Evolutionary conservation across 2,113 vertebrate genomes (phyloP), one percentile per base, ranked within the genome.

Genomic region (Phyllostomus hastatus): DNA sequence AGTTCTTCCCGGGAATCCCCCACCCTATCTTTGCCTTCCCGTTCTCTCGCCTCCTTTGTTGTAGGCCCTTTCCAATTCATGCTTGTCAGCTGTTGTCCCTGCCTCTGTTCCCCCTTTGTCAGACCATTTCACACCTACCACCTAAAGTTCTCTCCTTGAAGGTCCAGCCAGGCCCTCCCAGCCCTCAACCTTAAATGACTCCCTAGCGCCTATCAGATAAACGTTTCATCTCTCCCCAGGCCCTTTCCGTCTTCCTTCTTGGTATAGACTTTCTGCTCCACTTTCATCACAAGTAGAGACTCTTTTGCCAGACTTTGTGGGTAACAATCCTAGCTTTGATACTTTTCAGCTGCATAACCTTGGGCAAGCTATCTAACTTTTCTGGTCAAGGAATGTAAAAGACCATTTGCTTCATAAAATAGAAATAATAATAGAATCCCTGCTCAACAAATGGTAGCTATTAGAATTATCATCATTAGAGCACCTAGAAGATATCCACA

Each of bases 81-180:
- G 87, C 89, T 98, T 98, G 96, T 96, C 89, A 26, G 3, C 46
- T 67, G 33, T 20, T 76, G 59, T 33, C 64, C 33, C 24, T 83
- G 61, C 41, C 78, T 78, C 38, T 22, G 10, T 33, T 46, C 33
- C 75, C 72, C 54, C 82, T 72, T 90, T 78, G 67, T 78, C 41
- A 73, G 82, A 73, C 19, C 41, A 5, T 83, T 86, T 26, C 85
- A 90, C 31, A 59, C 31, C 46, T 24, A 52, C 54, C 20, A 24
- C 57, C 66, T 20, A 28, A 72, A n/a, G 14, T 78, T 69, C 57
- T 84, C 12, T 67, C 17, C 41, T 70, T 67, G n/a, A 70, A 83
- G 16, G 1, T 72, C 57, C 85, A 46, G 4, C 46, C 26, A 66
- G 43, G 33, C 54, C 5, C 12, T 10, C 26, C 22, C 11, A 66